Evolutionary conservation across 2,888 invertebrate genomes (phyloP).

Genomic region (Notocelia uddmanniana): DNA sequence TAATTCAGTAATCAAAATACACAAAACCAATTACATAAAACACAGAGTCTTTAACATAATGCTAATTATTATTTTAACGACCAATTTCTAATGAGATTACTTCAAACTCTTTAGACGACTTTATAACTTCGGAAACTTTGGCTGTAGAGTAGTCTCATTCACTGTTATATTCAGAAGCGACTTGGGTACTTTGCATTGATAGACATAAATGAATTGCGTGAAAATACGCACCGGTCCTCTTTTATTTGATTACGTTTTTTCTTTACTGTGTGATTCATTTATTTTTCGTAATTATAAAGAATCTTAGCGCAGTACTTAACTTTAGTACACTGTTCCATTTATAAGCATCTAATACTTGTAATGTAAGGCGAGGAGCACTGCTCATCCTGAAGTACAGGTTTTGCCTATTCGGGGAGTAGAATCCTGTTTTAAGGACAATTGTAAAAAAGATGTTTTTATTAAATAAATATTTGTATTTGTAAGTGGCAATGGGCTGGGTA

Average conservation of each 20-base stretch:
- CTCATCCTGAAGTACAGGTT: too few relatives aligned
- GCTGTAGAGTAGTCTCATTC: constrained; percentile 1
- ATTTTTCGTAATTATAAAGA: too few relatives aligned
- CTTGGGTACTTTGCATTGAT: constrained; percentile 29
- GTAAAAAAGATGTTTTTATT: too few relatives aligned
- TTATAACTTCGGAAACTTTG: constrained; percentile 34
- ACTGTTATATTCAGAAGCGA: constrained; percentile 16
- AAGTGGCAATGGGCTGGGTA: too few relatives aligned
- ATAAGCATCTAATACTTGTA: too few relatives aligned
- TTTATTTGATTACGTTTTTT: not conserved
- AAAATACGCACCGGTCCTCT: not conserved
- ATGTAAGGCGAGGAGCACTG: too few relatives aligned
- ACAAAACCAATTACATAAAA: constrained; percentile 12
- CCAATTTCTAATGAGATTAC: constrained; percentile 29
- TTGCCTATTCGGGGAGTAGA: too few relatives aligned
- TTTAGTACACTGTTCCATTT: too few relatives aligned
- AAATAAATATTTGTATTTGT: too few relatives aligned
- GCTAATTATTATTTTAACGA: constrained; percentile 32
- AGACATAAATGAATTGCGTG: not conserved
- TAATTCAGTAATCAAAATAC: constrained; percentile 6
- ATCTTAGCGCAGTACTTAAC: too few relatives aligned
- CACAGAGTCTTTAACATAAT: constrained; percentile 33
- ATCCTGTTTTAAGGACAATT: too few relatives aligned
- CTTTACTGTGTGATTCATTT: not conserved
- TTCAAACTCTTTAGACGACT: constrained; percentile 20